Conservation (phyloP, 2,888 invertebrate genomes). For the Epsilonema sp. region DNA sequence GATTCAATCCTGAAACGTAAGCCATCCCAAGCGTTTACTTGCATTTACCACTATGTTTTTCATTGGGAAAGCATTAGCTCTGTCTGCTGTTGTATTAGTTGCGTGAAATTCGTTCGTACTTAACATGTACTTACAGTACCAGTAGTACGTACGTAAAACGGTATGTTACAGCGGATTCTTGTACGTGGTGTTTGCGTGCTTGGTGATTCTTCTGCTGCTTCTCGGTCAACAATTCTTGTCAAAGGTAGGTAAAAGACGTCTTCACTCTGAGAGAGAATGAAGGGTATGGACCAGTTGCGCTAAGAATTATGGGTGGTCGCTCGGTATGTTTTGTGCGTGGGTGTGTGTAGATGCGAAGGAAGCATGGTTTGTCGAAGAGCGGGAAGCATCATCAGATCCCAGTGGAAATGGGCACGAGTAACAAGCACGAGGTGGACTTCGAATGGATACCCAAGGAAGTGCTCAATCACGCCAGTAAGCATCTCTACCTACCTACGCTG, state of each 20-base stretch:
- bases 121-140: too few species aligned
- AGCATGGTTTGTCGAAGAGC: slow-evolving; percentile 19
- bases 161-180: slow-evolving; percentile 76
- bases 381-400: slow-evolving; percentile 13
- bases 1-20: slow-evolving; percentile 79
- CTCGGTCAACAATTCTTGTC: slow-evolving; percentile 28
- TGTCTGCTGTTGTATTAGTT: too few species aligned
- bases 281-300: too few species aligned
- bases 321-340: too few species aligned
- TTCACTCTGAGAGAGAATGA: slow-evolving; percentile 5
- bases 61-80: too few species aligned
- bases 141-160: too few species aligned
- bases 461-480: slow-evolving; percentile 11
- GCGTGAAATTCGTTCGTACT: too few species aligned
- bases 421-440: slow-evolving; percentile 76
- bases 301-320: too few species aligned
- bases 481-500: too few species aligned
- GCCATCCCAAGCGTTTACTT: too few species aligned
- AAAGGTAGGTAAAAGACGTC: slow-evolving; percentile 15
- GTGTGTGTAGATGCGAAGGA: slow-evolving; percentile 18
- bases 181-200: slow-evolving; percentile 77
- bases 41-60: not conserved
- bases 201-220: slow-evolving; percentile 62
- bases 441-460: slow-evolving; percentile 85
- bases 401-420: slow-evolving; percentile 72